phyloP scores from a whole-genome alignment of 2,888 invertebrate genomes.

The Drosophila prolongata region DNA sequence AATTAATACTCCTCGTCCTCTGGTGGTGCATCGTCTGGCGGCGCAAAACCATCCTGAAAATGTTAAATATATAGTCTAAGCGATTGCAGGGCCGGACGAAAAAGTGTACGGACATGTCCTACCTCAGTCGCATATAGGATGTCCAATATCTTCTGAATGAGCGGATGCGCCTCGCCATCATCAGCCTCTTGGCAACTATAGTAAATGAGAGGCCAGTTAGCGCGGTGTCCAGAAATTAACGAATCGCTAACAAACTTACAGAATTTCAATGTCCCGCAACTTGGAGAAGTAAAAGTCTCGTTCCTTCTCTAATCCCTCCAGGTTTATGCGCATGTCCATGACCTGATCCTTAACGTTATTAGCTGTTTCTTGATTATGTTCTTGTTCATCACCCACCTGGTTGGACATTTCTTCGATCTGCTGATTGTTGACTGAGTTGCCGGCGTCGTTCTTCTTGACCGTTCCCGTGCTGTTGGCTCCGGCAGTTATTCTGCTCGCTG shows the following conservation, averaged over 20 bases:
- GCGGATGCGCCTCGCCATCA: slow-evolving; percentile 90
- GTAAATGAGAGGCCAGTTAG: neutral
- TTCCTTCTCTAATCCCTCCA: slow-evolving; percentile 98
- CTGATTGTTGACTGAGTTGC: slow-evolving; percentile 81
- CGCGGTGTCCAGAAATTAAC: neutral
- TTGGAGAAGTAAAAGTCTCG: slow-evolving; percentile 99
- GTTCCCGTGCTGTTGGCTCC: slow-evolving; percentile 76
- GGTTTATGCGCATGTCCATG: slow-evolving; percentile 92
- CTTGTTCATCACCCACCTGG: slow-evolving; percentile 77
- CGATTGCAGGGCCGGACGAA: neutral
- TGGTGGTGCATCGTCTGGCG: slow-evolving; percentile 92
- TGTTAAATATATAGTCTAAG: slow-evolving; percentile 64
- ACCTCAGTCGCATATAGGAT: slow-evolving; percentile 99
- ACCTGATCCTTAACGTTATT: slow-evolving; percentile 86
- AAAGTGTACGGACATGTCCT: slow-evolving; percentile 52
- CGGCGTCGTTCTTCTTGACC: slow-evolving; percentile 79
- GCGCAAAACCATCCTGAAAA: slow-evolving; percentile 96
- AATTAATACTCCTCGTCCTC: slow-evolving; percentile 84
- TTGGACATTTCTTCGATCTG: slow-evolving; percentile 84
- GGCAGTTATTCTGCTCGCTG: slow-evolving; percentile 52
- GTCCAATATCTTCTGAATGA: slow-evolving; percentile 96
- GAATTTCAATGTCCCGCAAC: slow-evolving; percentile 98
- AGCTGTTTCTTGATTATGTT: neutral
- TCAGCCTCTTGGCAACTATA: slow-evolving; percentile 95
- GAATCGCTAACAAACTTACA: slow-evolving; percentile 84